A percentile compares a stretch with the other conserved stretches of the same genome.
Evolutionary conservation across 2,797 vertebrate genomes (phyloP).

Genomic region (Coendou prehensilis): DNA sequence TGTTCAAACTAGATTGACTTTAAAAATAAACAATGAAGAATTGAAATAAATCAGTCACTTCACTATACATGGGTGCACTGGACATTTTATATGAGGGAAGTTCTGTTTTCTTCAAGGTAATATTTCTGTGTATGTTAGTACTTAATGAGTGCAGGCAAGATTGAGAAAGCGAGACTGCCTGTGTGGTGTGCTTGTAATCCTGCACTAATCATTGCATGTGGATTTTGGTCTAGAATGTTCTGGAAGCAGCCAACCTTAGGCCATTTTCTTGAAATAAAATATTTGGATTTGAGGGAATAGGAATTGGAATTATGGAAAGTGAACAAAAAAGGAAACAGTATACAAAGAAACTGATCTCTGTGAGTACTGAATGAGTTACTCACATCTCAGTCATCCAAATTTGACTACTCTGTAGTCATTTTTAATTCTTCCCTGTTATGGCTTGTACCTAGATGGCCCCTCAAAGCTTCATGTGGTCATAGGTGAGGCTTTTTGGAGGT

Average conservation of each 20-base stretch:
- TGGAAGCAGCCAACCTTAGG: conserved; percentile 3
- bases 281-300: background rate
- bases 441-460: background rate
- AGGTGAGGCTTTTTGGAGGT: background rate
- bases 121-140: background rate
- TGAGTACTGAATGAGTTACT: background rate
- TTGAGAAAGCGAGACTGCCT: background rate
- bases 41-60: conserved; percentile 17
- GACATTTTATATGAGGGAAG: background rate
- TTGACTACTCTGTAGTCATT: background rate
- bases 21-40: conserved; percentile 78
- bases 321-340: background rate
- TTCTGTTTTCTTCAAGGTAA: conserved; percentile 38
- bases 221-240: conserved; percentile 1
- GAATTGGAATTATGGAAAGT: background rate
- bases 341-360: background rate
- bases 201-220: background rate
- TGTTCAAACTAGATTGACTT: conserved; percentile 86
- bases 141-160: conserved; percentile 40
- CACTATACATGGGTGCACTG: background rate
- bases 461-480: background rate
- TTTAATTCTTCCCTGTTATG: background rate
- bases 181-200: background rate
- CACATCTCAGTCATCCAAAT: background rate
- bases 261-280: conserved; percentile 57